Evolutionary conservation across 2,113 vertebrate genomes (phyloP).

Genomic region (Chunga burmeisteri): DNA sequence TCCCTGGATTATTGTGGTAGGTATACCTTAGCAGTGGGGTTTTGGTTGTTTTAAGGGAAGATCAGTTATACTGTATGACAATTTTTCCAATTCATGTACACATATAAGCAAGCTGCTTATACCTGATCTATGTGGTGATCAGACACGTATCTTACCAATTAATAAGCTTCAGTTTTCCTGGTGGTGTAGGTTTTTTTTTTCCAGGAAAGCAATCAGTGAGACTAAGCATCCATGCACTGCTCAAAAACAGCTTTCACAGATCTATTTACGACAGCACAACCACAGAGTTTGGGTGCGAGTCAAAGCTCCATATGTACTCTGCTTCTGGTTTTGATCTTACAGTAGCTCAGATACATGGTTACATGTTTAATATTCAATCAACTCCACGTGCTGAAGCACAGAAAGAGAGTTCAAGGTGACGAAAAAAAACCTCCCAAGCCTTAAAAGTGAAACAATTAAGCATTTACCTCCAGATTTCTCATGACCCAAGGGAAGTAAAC

Average conservation of each 20-base stretch:
- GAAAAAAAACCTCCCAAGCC: neutral
- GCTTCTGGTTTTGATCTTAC: neutral
- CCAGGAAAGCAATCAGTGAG: neutral
- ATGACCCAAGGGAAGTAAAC: neutral
- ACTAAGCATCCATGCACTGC: neutral
- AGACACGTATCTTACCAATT: neutral
- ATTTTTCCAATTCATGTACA: neutral
- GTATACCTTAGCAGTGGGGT: accelerated
- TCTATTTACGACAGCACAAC: constrained; percentile 1
- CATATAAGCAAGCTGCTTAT: neutral
- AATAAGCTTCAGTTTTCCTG: neutral
- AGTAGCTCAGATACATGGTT: neutral
- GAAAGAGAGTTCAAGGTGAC: neutral
- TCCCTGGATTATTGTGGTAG: neutral
- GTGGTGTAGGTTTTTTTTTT: accelerated
- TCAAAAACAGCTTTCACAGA: neutral
- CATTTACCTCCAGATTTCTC: neutral
- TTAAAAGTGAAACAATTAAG: neutral
- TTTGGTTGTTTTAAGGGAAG: neutral
- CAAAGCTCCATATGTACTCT: neutral
- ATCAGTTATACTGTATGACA: neutral
- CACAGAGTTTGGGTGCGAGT: neutral
- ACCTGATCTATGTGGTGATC: neutral
- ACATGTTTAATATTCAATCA: neutral
- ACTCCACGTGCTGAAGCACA: neutral